Base-by-base conservation (phyloP, 2,888 invertebrate genomes). In the Campaea margaritaria region DNA sequence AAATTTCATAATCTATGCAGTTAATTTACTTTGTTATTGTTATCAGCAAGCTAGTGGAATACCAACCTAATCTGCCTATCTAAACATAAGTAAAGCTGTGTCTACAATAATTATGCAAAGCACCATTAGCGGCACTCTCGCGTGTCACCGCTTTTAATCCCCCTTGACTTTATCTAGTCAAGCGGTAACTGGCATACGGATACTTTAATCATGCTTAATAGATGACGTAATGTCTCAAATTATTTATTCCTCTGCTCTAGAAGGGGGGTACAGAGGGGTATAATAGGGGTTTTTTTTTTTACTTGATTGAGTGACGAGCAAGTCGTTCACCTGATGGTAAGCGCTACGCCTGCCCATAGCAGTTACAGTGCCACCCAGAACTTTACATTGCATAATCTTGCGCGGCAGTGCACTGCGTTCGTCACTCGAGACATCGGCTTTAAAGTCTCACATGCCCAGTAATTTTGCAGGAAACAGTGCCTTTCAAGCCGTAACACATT, bases 141-240 rank as follows among this genome's bases (percentile, higher is more conserved):
- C 47, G 42, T 52, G 58, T 45, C 58, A 15, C n/a, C 42, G 34
- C 42, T 36, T 12, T 58, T 47, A 21, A 58, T 58, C 58, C 51
- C 0, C 13, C 27, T 1, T 52, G 58, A 58, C 58, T 15, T 31
- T 50, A 47, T 47, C 51, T 47, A 52, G 15, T 52, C 42, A 38
- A 52, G 51, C 36, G 47, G 15, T 28, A 41, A 36, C 34, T 27
- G 12, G 13, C 7, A 9, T 8, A 11, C 11, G 34, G 16, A 28
- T 45, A 31, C 13, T 46, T 51, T 47, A 51, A 36, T 41, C 39
- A 15, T 11, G n/a, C 12, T 10, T 14, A 21, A 21, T 21, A 0
- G 7, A 50, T 9, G 51, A 34, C 28, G 43, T 51, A 43, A 51
- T 34, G 8, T 34, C 34, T 34, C 5, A 11, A 34, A 11, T 34